Conservation (phyloP, 2,888 invertebrate species). For the Lasioglossum lativentre region DNA sequence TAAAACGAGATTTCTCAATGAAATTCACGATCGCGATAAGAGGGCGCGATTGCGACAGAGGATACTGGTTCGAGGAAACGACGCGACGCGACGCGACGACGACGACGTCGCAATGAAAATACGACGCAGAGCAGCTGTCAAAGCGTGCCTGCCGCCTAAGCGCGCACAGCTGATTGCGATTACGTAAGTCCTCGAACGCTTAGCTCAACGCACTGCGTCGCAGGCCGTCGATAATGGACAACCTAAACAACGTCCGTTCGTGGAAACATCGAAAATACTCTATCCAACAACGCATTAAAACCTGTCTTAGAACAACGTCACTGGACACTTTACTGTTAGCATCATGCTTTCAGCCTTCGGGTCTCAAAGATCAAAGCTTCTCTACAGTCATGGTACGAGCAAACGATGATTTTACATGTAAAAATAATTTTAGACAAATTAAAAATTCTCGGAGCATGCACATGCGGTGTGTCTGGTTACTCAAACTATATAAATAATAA, state of each 20-base stretch:
- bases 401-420: not conserved
- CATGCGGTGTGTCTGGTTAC: not conserved
- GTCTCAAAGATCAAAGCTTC: not conserved
- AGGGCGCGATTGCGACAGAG: not conserved
- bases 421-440: not conserved
- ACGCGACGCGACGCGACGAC: too few relatives aligned
- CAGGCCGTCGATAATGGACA: not conserved
- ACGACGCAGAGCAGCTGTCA: slow-evolving; percentile 44
- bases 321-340: not conserved
- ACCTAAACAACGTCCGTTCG: not conserved
- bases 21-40: not conserved
- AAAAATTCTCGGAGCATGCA: not conserved
- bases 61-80: not conserved
- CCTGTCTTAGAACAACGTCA: not conserved
- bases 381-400: not conserved
- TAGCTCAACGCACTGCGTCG: slow-evolving; percentile 12
- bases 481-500: not conserved
- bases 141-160: slow-evolving; percentile 22
- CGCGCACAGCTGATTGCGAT: slow-evolving; percentile 47
- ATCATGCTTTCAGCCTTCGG: not conserved
- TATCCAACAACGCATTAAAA: not conserved
- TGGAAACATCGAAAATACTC: slow-evolving; percentile 12
- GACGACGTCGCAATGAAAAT: slow-evolving; percentile 2
- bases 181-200: slow-evolving; percentile 43
- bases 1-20: slow-evolving; percentile 1